Evolutionary conservation across 2,113 vertebrate species (phyloP).

Genomic region (Microtus pennsylvanicus): DNA sequence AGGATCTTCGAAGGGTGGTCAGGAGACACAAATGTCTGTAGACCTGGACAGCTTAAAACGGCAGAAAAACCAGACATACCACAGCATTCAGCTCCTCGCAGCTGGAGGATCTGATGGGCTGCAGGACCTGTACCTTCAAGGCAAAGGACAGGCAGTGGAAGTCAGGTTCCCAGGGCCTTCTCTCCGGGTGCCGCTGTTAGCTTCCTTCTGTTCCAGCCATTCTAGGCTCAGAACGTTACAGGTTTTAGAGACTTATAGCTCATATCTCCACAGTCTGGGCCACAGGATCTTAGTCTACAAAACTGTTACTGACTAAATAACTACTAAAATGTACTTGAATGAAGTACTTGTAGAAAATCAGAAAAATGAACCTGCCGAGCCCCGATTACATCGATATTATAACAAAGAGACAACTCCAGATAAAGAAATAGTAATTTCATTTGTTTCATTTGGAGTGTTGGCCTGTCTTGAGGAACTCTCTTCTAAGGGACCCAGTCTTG

Average conservation of each 20-base stretch:
- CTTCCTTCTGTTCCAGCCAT: not conserved
- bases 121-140: not conserved
- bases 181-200: too few species aligned
- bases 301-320: not conserved
- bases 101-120: not conserved
- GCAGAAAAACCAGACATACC: not conserved
- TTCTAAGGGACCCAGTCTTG: not conserved
- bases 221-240: not conserved
- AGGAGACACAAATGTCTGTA: not conserved
- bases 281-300: not conserved
- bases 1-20: fast-evolving
- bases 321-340: slow-evolving; percentile 17
- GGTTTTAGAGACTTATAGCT: not conserved
- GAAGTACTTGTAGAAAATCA: not conserved
- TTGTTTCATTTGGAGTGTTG: not conserved
- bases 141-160: not conserved
- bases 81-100: not conserved
- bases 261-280: not conserved
- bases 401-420: not conserved
- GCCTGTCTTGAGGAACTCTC: not conserved
- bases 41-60: not conserved
- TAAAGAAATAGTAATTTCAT: not conserved
- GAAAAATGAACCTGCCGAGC: slow-evolving; percentile 52
- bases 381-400: slow-evolving; percentile 35
- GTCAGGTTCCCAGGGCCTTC: not conserved